Evolutionary conservation across 2,888 invertebrate genomes (phyloP), one percentile per base, ranked within the genome.

Genomic region (Glaucopsyche alexis): DNA sequence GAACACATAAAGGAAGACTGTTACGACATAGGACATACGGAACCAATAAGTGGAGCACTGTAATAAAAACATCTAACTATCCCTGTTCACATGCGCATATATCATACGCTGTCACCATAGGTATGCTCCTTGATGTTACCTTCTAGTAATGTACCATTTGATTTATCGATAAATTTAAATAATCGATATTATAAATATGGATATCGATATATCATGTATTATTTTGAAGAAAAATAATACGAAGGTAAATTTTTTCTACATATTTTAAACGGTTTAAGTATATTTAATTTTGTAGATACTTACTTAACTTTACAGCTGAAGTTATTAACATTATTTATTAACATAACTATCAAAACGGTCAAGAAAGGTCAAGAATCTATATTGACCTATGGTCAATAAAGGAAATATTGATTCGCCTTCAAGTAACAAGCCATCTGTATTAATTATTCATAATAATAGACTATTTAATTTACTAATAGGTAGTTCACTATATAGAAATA

Each of bases 61-160:
- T 72, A 72, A 73, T 74, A 75, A 75, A 75, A 74, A 74, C 29
- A 42, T 73, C 60, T 71, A 69, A 69, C 47, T 76, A 70, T 71
- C 73, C 73, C 72, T 73, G 79, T 80, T 86, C 86, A 82, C 86
- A 86, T 82, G 82, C 75, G 72, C 81, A 86, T 86, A 84, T 82
- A 85, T 86, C 86, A 86, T 84, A 75, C 49, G 78, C 84, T 85
- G 84, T 84, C 85, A 85, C 71, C 78, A 75, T 74, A 73, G 74
- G 74, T 78, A 78, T 79, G 75, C 79, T 67, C 74, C 73, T 77
- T 75, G 74, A 75, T 75, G 76, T 78, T 83, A 84, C 81, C 82
- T 83, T 83, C 38, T 76, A 79, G 79, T 75, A 79, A 73, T 75
- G 79, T 55, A 3, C 8, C 14, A 0, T 29, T 29, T 29, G n/a